These are phyloP conservation scores for Priocnemis perturbator DNA, from an alignment of 2,888 invertebrate genomes.

Conservation along the genomic window DNA sequence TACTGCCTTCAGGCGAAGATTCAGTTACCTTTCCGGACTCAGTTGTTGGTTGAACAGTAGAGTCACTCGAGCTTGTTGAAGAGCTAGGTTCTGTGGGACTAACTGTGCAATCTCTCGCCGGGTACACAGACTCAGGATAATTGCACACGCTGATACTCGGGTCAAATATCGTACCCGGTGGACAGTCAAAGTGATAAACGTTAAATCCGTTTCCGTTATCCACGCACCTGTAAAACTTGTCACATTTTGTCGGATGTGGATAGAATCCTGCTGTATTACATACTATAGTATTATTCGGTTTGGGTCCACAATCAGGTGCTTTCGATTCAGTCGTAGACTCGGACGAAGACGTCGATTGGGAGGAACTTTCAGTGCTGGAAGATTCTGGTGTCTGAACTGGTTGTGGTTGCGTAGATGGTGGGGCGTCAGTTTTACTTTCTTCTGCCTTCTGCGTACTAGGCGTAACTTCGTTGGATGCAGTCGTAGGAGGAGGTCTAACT, in stretches of 20 bases:
- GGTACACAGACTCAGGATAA: slow-evolving; percentile 81
- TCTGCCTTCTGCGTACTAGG: slow-evolving; percentile 2
- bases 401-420: slow-evolving; percentile 9
- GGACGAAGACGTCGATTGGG: slow-evolving; percentile 16
- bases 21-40: slow-evolving; percentile 19
- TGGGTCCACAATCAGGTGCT: slow-evolving; percentile 51
- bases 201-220: slow-evolving; percentile 80
- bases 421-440: slow-evolving; percentile 32
- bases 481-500: neutral
- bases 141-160: slow-evolving; percentile 82
- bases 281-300: slow-evolving; percentile 60
- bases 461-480: slow-evolving; percentile 1
- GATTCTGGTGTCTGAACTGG: neutral
- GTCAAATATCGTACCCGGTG: slow-evolving; percentile 85
- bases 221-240: slow-evolving; percentile 83
- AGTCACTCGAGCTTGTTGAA: slow-evolving; percentile 24
- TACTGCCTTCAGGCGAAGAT: slow-evolving; percentile 36
- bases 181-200: slow-evolving; percentile 82
- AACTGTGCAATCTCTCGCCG: slow-evolving; percentile 70
- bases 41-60: slow-evolving; percentile 25
- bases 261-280: slow-evolving; percentile 81
- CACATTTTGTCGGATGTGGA: slow-evolving; percentile 79
- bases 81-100: slow-evolving; percentile 25
- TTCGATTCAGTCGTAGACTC: slow-evolving; percentile 28
- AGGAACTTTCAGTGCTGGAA: no score